These are phyloP conservation scores for Orycteropus afer DNA, from an alignment of 2,113 vertebrate species.

Conservation along the genomic window DNA sequence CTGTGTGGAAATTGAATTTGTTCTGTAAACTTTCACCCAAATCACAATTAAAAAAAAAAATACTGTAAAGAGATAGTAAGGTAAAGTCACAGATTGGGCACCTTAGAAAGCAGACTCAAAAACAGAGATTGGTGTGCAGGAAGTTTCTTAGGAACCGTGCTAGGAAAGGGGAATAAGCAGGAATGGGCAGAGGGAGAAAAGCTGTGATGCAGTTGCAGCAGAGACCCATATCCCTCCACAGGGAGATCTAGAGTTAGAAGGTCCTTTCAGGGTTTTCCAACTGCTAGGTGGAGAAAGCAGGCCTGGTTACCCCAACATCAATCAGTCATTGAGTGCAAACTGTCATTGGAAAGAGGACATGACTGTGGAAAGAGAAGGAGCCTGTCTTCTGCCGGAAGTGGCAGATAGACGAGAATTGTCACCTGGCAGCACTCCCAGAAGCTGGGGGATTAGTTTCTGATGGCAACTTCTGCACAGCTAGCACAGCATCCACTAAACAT, in stretches of 20 bases:
- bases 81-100: not conserved
- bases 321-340: too few relatives aligned
- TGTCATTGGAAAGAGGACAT: not conserved
- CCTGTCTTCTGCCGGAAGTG: not conserved
- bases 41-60: too few relatives aligned
- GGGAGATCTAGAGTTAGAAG: not conserved
- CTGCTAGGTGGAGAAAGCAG: not conserved
- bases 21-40: too few relatives aligned
- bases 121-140: not conserved
- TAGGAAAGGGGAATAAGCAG: not conserved
- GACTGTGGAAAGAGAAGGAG: not conserved
- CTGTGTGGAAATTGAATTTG: too few relatives aligned
- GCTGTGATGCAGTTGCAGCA: not conserved
- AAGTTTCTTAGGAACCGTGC: not conserved
- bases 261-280: not conserved
- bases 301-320: accelerated
- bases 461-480: not conserved
- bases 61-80: not conserved
- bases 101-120: not conserved
- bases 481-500: not conserved
- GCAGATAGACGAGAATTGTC: not conserved
- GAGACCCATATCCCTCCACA: not conserved
- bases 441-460: not conserved
- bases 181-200: not conserved
- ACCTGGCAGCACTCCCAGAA: not conserved